Base-by-base conservation (phyloP, 64 coral and sea anemone genomes). In the Catalaphyllia jardinei region DNA sequence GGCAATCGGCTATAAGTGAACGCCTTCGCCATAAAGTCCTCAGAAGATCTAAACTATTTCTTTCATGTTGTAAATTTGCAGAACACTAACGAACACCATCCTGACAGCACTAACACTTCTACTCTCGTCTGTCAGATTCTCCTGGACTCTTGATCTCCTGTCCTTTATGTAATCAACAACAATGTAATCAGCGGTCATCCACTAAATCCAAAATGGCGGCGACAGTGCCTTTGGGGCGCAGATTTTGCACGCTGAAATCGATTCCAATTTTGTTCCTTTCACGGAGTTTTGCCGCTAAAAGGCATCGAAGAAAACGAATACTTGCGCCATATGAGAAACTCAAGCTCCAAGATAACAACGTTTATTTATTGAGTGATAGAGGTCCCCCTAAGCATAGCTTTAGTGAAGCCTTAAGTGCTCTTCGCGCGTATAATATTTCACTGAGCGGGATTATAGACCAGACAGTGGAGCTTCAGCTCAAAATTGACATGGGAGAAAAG, bases 401-500 rank as follows among this genome's bases (percentile, higher is more conserved):
- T 42, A 31, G 16, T 17, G 93, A 99, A 77, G 88, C 93, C 5
- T 54, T 99, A 31, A 80, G 55, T 29, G 91, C 89, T 6, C 57
- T 99, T 6, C 85, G 93, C 51, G 87, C 97, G 5, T 93, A 99
- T 71, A 87, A 91, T 11, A 93, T 96, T 46, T 91, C 82, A 54
- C 59, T 71, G 50, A 38, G 25, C 1, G 65, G 65, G 25, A 69
- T 69, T n/a, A 2, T 73, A 0, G 87, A 93, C n/a, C 91, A 96
- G 38, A 96, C 88, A 14, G 85, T 96, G 29, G 94, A 96, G 60
- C 77, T 96, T 15, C 91, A 96, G 27, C 52, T 96, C 24, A 96
- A 90, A 60, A 77, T 96, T 29, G 82, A 96, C 65, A 93, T 96
- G 94, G 94, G 94, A 74, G 94, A 96, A 31, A 96, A 96, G 22